Evolutionary conservation across 2,888 invertebrate genomes (phyloP).

Genomic region (Druceiella hillmani): DNA sequence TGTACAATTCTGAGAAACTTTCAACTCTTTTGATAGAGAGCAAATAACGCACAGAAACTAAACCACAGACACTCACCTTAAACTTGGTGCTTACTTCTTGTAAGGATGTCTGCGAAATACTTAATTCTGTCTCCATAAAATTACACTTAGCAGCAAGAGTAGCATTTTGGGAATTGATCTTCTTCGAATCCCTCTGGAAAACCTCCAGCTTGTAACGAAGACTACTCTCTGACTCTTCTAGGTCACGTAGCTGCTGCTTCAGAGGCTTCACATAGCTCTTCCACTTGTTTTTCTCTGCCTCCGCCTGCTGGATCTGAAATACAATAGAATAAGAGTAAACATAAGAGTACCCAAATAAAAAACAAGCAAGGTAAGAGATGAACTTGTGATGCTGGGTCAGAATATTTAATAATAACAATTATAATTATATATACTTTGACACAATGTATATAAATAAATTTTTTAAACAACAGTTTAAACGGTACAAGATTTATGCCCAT

Average conservation of each 20-base stretch:
- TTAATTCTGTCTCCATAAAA: slow-evolving; percentile 46
- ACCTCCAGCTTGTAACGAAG: slow-evolving; percentile 50
- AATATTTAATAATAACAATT: too few relatives aligned
- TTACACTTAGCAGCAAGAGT: slow-evolving; percentile 42
- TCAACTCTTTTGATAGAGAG: too few relatives aligned
- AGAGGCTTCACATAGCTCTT: slow-evolving; percentile 47
- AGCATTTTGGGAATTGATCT: slow-evolving; percentile 42
- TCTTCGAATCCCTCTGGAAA: slow-evolving; percentile 50
- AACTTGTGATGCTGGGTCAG: too few relatives aligned
- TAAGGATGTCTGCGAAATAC: slow-evolving; percentile 44
- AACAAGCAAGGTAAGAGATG: too few relatives aligned
- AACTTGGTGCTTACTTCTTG: slow-evolving; percentile 39
- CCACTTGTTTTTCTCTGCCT: slow-evolving; percentile 44
- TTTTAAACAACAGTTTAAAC: too few relatives aligned
- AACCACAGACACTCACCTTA: slow-evolving; percentile 32
- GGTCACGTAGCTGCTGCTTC: slow-evolving; percentile 50
- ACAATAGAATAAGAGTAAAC: too few relatives aligned
- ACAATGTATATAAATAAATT: too few relatives aligned
- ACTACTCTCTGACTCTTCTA: slow-evolving; percentile 54
- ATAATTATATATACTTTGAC: too few relatives aligned
- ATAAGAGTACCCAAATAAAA: too few relatives aligned
- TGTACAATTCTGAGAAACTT: too few relatives aligned
- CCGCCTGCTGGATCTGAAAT: slow-evolving; percentile 33
- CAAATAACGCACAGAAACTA: too few relatives aligned
- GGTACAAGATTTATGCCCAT: too few relatives aligned